Evolutionary conservation across 2,888 invertebrate species (phyloP).

Genomic region (Trachelus iudaicus): DNA sequence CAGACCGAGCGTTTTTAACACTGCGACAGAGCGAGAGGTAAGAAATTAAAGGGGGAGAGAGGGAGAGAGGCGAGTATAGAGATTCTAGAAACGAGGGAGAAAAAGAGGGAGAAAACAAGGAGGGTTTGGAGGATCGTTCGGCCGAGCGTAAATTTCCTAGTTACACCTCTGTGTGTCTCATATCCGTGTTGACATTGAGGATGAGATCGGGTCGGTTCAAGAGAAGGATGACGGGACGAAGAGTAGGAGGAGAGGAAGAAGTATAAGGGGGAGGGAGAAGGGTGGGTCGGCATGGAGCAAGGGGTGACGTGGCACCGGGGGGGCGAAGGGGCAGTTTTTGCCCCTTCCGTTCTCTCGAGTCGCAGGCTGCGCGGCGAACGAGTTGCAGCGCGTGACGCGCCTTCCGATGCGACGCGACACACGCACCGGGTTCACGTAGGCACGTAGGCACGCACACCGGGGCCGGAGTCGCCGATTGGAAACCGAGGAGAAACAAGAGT

Average conservation of each 20-base stretch:
- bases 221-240: background rate
- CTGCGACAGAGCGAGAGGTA: too few relatives aligned
- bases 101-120: background rate
- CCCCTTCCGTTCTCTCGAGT: constrained; percentile 20
- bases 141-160: constrained; percentile 7
- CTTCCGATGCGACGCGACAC: constrained; percentile 38
- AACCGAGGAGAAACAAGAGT: constrained; percentile 27
- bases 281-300: background rate
- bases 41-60: too few relatives aligned
- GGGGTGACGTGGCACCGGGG: background rate
- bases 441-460: constrained; percentile 9
- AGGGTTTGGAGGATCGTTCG: background rate
- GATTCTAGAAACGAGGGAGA: background rate
- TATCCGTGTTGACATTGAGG: constrained; percentile 13
- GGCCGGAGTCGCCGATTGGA: constrained; percentile 34
- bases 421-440: constrained; percentile 22
- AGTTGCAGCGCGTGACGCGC: constrained; percentile 46
- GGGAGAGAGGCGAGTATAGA: too few relatives aligned
- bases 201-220: constrained; percentile 4
- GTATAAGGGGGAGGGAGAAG: background rate
- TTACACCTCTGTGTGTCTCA: constrained; percentile 2
- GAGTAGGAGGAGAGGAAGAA: background rate
- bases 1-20: too few relatives aligned
- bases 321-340: constrained; percentile 41
- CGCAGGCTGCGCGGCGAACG: constrained; percentile 17